Evolutionary conservation across 2,888 invertebrate species (phyloP).

Genomic region (Lasioglossum oenotherae): DNA sequence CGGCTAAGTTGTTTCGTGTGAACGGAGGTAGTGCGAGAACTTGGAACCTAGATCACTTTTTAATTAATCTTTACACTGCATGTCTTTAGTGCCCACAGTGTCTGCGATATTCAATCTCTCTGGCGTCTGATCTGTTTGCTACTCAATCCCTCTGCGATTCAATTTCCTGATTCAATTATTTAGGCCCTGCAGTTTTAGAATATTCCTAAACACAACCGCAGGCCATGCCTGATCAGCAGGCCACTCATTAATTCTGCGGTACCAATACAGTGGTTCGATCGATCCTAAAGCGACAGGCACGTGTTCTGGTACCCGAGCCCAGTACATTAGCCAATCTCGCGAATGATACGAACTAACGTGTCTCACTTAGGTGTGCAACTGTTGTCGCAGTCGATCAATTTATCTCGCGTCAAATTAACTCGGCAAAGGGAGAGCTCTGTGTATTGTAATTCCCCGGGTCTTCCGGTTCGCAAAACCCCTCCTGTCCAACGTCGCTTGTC

Average conservation of each 20-base stretch:
- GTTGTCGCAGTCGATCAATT: slow-evolving; percentile 46
- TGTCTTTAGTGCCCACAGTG: no score
- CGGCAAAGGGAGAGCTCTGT: slow-evolving; percentile 15
- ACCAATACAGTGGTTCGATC: neutral
- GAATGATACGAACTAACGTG: slow-evolving; percentile 20
- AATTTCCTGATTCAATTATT: no score
- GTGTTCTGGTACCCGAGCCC: neutral
- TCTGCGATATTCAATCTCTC: no score
- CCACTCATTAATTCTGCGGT: neutral
- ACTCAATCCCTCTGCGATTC: no score
- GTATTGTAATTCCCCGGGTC: slow-evolving; percentile 31
- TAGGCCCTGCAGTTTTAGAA: neutral
- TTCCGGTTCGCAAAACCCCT: neutral
- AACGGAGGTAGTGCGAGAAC: no score
- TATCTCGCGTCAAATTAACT: slow-evolving; percentile 35
- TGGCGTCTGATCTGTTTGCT: no score
- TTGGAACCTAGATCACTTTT: no score
- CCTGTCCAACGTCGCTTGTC: neutral
- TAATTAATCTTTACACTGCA: no score
- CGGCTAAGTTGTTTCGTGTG: no score
- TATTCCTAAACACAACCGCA: neutral
- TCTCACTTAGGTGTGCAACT: slow-evolving; percentile 18
- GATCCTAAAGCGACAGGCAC: neutral
- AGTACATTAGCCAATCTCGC: neutral
- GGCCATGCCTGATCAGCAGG: neutral